Evolutionary conservation across 2,113 vertebrate genomes (phyloP).

Genomic region (Sarotherodon lohbergeri): DNA sequence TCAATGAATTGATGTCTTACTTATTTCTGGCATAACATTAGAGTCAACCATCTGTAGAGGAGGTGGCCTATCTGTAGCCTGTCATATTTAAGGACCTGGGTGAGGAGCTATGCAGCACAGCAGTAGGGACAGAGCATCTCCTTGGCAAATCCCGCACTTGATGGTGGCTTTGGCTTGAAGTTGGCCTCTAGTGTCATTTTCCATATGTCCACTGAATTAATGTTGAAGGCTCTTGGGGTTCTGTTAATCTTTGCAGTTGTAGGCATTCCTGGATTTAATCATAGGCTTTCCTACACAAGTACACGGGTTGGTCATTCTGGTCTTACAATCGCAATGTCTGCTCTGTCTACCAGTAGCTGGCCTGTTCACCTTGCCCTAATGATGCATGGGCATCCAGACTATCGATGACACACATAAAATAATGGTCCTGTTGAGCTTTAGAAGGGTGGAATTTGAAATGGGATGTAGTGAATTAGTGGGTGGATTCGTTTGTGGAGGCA

Average conservation of each 20-base stretch:
- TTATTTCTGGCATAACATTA: neutral
- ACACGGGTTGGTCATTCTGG: neutral
- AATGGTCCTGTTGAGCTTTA: neutral
- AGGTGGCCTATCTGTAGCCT: neutral
- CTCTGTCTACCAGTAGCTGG: neutral
- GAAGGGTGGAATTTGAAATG: neutral
- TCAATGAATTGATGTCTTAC: neutral
- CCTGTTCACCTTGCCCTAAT: neutral
- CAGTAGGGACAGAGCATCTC: neutral
- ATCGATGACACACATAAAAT: neutral
- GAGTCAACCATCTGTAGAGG: neutral
- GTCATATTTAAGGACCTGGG: neutral
- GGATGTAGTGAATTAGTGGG: neutral
- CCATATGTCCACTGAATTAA: rapidly evolving
- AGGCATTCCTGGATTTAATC: rapidly evolving
- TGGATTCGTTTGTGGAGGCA: neutral
- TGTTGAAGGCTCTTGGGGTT: neutral
- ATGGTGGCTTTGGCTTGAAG: neutral
- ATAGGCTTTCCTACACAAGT: neutral
- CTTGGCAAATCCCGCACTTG: neutral
- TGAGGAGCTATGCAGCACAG: neutral
- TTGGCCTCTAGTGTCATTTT: neutral
- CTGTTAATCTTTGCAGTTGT: neutral
- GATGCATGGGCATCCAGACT: rapidly evolving
- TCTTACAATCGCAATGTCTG: too few relatives aligned